Conservation (phyloP, 2,888 invertebrate species). For the Tenthredo mesomela region DNA sequence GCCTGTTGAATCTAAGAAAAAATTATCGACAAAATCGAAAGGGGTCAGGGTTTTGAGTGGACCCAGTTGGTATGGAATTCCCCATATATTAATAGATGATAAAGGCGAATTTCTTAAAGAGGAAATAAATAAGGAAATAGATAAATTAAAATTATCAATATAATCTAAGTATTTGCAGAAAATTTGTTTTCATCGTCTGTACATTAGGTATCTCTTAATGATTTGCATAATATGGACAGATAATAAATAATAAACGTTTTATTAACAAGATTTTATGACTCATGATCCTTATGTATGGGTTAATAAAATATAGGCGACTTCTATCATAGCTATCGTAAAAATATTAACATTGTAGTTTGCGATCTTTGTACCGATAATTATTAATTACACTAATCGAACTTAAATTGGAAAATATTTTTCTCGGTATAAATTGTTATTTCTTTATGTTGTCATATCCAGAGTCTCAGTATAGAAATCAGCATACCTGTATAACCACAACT, state of each 20-base stretch:
- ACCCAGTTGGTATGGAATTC: too few relatives aligned
- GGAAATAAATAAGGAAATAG: not conserved
- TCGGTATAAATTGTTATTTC: not conserved
- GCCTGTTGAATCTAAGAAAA: too few relatives aligned
- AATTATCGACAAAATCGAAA: too few relatives aligned
- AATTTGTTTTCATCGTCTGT: too few relatives aligned
- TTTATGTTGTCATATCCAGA: not conserved
- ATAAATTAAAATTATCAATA: too few relatives aligned
- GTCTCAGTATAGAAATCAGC: not conserved
- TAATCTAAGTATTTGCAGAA: too few relatives aligned
- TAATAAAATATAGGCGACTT: not conserved
- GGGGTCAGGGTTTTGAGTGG: too few relatives aligned
- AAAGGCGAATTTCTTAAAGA: not conserved
- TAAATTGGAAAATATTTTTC: not conserved
- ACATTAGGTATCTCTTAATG: too few relatives aligned
- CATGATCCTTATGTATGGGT: not conserved
- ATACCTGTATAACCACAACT: not conserved
- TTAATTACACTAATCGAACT: not conserved
- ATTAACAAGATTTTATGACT: not conserved
- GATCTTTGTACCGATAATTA: not conserved
- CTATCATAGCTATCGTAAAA: not conserved
- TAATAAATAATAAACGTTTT: not conserved
- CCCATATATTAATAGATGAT: too few relatives aligned
- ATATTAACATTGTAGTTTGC: not conserved
- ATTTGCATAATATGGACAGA: too few relatives aligned